Conservation (phyloP, 2,113 vertebrate species). For the Saguinus midas region DNA sequence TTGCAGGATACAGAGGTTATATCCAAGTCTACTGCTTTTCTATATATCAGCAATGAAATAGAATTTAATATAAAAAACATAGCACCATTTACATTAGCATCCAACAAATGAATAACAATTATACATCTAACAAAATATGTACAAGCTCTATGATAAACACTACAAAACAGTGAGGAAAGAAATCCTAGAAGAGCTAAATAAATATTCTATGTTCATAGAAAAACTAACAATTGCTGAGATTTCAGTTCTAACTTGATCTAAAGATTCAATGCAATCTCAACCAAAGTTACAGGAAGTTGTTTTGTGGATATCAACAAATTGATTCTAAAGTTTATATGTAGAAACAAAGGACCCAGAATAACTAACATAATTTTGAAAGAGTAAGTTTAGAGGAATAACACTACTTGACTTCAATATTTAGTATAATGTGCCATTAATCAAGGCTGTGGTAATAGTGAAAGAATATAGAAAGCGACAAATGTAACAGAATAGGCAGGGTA, state of each 20-base stretch:
- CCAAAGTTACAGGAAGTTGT: not conserved
- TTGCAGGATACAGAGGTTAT: not conserved
- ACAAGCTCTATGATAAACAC: not conserved
- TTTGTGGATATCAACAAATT: not conserved
- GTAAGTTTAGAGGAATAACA: not conserved
- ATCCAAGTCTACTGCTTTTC: not conserved
- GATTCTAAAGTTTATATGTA: not conserved
- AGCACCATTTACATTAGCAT: not conserved
- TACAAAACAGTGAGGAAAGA: not conserved
- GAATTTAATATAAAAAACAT: not conserved
- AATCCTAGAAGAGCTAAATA: not conserved
- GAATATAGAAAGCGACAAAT: not conserved
- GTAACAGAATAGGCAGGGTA: not conserved
- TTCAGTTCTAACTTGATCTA: not conserved
- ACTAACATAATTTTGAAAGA: not conserved
- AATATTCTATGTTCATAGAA: not conserved
- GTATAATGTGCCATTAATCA: not conserved
- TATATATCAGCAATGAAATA: not conserved
- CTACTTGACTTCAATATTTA: not conserved
- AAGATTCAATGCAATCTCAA: not conserved
- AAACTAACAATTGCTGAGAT: not conserved
- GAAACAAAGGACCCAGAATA: not conserved
- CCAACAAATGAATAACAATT: not conserved
- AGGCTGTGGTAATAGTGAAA: not conserved
- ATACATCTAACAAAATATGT: not conserved